phyloP scores from a whole-genome alignment of 1,140 invertebrate species.

The Periplaneta americana region DNA sequence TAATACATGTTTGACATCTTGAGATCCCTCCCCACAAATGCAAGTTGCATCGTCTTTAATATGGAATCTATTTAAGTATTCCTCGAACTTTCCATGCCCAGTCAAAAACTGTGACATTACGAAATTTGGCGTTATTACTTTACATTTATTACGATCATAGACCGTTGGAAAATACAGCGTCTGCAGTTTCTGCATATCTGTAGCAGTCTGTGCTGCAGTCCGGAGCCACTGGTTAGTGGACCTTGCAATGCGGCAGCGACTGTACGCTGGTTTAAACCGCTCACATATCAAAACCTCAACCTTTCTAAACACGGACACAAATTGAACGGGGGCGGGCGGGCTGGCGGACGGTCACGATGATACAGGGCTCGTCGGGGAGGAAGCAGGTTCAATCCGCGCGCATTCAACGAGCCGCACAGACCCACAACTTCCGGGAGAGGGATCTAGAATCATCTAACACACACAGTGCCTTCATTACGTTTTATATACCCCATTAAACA shows the following conservation, averaged over 20 bases:
- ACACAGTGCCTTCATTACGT: neutral
- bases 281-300: constrained; percentile 13
- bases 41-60: no score
- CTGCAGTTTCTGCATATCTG: no score
- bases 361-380: neutral
- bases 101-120: no score
- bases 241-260: neutral
- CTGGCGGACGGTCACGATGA: neutral
- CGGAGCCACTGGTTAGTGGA: no score
- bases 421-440: neutral
- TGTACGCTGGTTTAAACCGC: neutral
- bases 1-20: no score
- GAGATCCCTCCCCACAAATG: no score
- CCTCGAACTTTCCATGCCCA: no score
- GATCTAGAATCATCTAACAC: neutral
- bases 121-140: no score
- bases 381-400: neutral
- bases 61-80: no score
- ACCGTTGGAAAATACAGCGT: no score
- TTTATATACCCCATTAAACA: neutral
- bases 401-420: neutral
- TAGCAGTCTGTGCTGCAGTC: no score
- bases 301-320: constrained; percentile 13
- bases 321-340: constrained; percentile 15
- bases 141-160: no score